Evolutionary conservation across 1,140 invertebrate genomes (phyloP).

Genomic region (Drosophila nasuta): DNA sequence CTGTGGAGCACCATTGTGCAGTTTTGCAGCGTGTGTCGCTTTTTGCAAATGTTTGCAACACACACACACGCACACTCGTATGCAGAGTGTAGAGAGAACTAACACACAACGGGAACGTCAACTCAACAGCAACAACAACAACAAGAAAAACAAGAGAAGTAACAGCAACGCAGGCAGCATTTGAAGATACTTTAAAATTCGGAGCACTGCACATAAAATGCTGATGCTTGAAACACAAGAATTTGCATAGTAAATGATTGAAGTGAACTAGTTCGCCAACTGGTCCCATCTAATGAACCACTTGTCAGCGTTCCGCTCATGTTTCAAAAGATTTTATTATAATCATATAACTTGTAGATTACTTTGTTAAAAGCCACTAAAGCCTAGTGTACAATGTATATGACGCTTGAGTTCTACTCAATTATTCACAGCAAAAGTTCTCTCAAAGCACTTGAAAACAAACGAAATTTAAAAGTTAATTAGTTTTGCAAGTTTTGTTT

Average conservation of each 20-base stretch:
- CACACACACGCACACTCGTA: conserved; percentile 48
- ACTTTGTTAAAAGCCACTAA: conserved; percentile 23
- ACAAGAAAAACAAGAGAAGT: no score
- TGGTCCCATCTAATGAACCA: conserved; percentile 21
- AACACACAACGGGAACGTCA: conserved; percentile 49
- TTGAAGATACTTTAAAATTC: conserved; percentile 78
- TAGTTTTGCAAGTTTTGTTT: conserved; percentile 28
- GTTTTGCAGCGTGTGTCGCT: conserved; percentile 81
- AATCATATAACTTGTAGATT: conserved; percentile 35
- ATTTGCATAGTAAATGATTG: conserved; percentile 56
- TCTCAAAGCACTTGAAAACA: conserved; percentile 4
- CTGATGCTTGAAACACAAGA: conserved; percentile 53
- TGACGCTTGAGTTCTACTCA: conserved; percentile 5
- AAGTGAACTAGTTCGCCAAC: conserved; percentile 38
- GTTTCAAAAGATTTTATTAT: conserved; percentile 35
- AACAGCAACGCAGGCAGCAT: conserved; percentile 34
- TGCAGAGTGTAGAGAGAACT: conserved; percentile 26
- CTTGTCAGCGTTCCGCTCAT: conserved; percentile 9
- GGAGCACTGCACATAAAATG: conserved; percentile 67
- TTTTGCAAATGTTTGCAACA: conserved; percentile 79
- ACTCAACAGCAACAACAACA: conserved; percentile 44
- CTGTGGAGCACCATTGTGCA: conserved; percentile 64
- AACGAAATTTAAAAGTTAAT: conserved; percentile 27
- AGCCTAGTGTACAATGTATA: conserved; percentile 13
- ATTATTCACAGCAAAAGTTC: conserved; percentile 38